Conservation (phyloP, 2,888 invertebrate species). For the Magallana nippona region DNA sequence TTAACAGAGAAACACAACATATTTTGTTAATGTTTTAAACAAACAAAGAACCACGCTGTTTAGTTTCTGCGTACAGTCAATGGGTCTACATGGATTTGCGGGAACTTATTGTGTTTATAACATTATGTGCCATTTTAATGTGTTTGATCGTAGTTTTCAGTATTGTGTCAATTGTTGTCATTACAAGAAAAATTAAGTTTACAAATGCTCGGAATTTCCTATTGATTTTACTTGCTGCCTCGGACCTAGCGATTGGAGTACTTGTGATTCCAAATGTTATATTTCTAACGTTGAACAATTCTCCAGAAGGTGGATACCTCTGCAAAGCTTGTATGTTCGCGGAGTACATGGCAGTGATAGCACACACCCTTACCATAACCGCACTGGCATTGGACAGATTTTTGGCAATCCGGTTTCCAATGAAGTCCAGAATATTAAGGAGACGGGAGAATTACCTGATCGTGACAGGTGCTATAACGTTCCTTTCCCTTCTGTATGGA, state of each 20-base stretch:
- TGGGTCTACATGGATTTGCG: background rate
- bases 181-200: background rate
- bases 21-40: too few species aligned
- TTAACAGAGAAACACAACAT: too few species aligned
- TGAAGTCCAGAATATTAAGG: slow-evolving; percentile 16
- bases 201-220: slow-evolving; percentile 40
- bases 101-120: background rate
- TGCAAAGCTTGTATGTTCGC: slow-evolving; percentile 44
- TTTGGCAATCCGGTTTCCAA: slow-evolving; percentile 40
- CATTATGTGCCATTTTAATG: background rate
- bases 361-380: slow-evolving; percentile 39
- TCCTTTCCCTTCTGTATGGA: slow-evolving; percentile 37
- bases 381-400: slow-evolving; percentile 44
- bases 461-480: slow-evolving; percentile 19
- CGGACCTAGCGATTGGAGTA: slow-evolving; percentile 44
- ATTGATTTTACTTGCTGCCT: slow-evolving; percentile 34
- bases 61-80: background rate
- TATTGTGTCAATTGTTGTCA: background rate
- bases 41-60: too few species aligned
- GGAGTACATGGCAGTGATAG: slow-evolving; percentile 31
- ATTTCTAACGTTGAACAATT: slow-evolving; percentile 1
- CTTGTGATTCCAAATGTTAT: slow-evolving; percentile 49
- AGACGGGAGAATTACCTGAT: background rate
- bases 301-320: background rate
- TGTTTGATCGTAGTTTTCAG: background rate